Evolutionary conservation across 2,797 vertebrate genomes (phyloP), one percentile per base, ranked within the genome.

Genomic region (Chanos chanos): DNA sequence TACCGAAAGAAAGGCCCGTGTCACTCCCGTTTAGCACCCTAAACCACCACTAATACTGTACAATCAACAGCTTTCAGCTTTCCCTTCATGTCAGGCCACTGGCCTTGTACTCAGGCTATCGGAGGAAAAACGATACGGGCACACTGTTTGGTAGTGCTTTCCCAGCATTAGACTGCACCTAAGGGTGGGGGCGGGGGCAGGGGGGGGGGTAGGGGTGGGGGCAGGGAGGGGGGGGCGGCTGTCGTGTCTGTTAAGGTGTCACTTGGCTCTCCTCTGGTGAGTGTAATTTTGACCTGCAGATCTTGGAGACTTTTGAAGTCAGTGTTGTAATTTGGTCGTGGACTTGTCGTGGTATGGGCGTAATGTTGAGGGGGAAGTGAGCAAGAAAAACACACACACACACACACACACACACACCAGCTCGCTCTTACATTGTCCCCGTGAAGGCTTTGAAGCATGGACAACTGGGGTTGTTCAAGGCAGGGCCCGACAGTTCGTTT

Each of bases 401-500:
- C 56, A 40, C 58, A 53, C 50, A 52, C 68, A 22, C 56, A 53
- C 44, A 58, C 15, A 40, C 55, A 51, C 63, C 65, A 51, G 70
- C 31, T 72, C 67, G 73, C 61, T 57, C 51, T 67, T 67, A 62
- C 61, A 53, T 75, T 56, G 68, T 73, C 36, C 61, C 77, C 60
- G 51, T 13, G 45, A 68, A 77, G 66, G 53, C 77, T 84, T 86
- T 81, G 85, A 87, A 84, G 83, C 64, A 61, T 74, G 77, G 84
- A 86, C 86, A 91, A 87, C 79, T 82, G 82, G 0, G 8, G 83
- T 82, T 57, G 25, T 87, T 81, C 86, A 88, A 85, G 83, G 75
- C 9, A 0, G 72, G 79, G 75, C 76, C 50, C 75, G 72, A 81
- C 81, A 80, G 82, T 74, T 72, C 82, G 85, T 79, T 79, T 77